Conservation (phyloP, 1,140 invertebrate species). For the Mya arenaria region DNA sequence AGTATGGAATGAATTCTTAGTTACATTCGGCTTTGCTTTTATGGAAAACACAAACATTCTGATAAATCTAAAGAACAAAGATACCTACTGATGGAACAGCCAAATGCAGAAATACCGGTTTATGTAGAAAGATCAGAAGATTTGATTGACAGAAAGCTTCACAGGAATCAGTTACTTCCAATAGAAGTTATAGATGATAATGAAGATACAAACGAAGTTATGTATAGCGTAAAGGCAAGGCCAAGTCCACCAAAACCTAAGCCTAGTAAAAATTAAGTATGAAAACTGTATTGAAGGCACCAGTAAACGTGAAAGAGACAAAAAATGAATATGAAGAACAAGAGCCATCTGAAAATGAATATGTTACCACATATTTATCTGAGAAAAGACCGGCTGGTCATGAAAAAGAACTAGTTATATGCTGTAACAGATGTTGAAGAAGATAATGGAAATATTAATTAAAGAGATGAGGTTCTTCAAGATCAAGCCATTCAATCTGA, state of each 20-base stretch:
- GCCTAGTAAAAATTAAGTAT: too few species aligned
- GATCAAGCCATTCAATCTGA: too few species aligned
- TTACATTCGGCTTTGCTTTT: neutral
- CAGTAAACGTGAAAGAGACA: too few species aligned
- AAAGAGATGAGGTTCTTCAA: too few species aligned
- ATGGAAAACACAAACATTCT: neutral
- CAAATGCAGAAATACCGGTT: neutral
- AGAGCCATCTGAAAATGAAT: too few species aligned
- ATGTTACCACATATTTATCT: too few species aligned
- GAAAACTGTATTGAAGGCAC: too few species aligned
- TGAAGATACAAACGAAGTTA: neutral
- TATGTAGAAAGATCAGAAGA: neutral
- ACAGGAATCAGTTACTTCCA: neutral
- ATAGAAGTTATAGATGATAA: neutral
- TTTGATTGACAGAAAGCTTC: neutral
- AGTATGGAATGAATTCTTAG: neutral
- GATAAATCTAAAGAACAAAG: neutral
- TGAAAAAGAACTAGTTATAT: too few species aligned
- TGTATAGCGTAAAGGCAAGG: neutral
- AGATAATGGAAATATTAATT: too few species aligned
- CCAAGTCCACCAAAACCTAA: neutral
- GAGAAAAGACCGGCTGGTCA: too few species aligned
- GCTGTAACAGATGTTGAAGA: too few species aligned
- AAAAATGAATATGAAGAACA: too few species aligned
- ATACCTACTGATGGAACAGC: neutral